These are phyloP conservation scores for Delia radicum DNA, from an alignment of 1,140 invertebrate species.

Conservation along the genomic window DNA sequence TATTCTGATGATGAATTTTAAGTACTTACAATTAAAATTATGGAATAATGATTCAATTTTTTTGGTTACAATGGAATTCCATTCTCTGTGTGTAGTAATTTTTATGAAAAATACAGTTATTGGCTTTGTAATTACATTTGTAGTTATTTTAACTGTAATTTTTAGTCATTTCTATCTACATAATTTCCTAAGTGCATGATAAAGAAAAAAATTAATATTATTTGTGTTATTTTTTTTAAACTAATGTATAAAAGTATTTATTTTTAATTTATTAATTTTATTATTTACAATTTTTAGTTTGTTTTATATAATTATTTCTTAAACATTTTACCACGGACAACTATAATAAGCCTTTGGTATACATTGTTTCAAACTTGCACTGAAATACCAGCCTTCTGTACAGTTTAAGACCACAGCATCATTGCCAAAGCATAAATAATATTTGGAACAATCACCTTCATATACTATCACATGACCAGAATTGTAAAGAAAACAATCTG, in stretches of 20 bases:
- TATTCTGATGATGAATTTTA: too few relatives aligned
- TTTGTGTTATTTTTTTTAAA: neutral
- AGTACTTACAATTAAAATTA: too few relatives aligned
- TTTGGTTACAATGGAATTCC: too few relatives aligned
- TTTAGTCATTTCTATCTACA: too few relatives aligned
- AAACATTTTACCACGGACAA: slow-evolving; percentile 8
- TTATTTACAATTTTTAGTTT: neutral
- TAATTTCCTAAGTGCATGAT: neutral
- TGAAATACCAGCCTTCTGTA: slow-evolving; percentile 10
- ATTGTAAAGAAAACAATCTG: neutral
- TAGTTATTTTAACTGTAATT: too few relatives aligned
- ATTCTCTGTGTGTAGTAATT: too few relatives aligned
- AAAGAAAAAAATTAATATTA: neutral
- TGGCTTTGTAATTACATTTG: too few relatives aligned
- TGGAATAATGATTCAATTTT: too few relatives aligned
- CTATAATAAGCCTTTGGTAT: neutral
- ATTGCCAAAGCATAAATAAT: slow-evolving; percentile 12
- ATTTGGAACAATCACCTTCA: slow-evolving; percentile 22
- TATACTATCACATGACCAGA: neutral
- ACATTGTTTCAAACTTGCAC: neutral
- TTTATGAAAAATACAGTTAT: too few relatives aligned
- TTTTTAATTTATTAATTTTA: slow-evolving; percentile 1
- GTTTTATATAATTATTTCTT: neutral
- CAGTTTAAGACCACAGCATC: neutral
- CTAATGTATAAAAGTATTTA: neutral